Evolutionary conservation across 2,797 vertebrate genomes (phyloP).

Genomic region (Argentina silus): DNA sequence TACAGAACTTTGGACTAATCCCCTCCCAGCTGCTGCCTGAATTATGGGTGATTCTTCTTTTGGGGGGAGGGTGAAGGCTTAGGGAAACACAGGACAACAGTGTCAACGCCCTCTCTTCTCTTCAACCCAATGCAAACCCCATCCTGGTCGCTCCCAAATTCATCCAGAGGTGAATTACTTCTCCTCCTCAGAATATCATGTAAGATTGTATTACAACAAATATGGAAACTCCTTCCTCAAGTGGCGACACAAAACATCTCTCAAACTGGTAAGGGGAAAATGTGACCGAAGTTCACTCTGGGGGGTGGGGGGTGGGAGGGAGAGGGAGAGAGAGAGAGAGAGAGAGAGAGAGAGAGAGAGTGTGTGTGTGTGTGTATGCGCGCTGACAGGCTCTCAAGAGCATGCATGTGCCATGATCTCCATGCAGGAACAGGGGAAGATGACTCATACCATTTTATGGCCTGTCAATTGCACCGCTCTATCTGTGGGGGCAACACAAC

Average conservation of each 20-base stretch:
- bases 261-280: neutral
- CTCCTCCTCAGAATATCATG: neutral
- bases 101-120: neutral
- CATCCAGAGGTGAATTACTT: neutral
- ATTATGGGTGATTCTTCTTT: slow-evolving; percentile 38
- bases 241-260: neutral
- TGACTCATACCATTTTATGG: slow-evolving; percentile 76
- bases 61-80: slow-evolving; percentile 46
- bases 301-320: neutral
- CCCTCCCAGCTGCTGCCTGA: slow-evolving; percentile 83
- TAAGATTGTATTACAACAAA: neutral
- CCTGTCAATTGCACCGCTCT: slow-evolving; percentile 72
- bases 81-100: neutral
- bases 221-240: neutral
- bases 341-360: slow-evolving; percentile 8
- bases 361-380: neutral
- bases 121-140: neutral
- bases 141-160: too few species aligned
- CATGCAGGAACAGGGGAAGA: slow-evolving; percentile 49
- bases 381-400: slow-evolving; percentile 11
- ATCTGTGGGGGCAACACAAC: slow-evolving; percentile 66
- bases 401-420: slow-evolving; percentile 14
- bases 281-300: neutral
- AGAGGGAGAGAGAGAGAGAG: neutral
- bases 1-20: slow-evolving; percentile 82